Conservation (phyloP, 2,113 vertebrate genomes). For the Oxyura jamaicensis region DNA sequence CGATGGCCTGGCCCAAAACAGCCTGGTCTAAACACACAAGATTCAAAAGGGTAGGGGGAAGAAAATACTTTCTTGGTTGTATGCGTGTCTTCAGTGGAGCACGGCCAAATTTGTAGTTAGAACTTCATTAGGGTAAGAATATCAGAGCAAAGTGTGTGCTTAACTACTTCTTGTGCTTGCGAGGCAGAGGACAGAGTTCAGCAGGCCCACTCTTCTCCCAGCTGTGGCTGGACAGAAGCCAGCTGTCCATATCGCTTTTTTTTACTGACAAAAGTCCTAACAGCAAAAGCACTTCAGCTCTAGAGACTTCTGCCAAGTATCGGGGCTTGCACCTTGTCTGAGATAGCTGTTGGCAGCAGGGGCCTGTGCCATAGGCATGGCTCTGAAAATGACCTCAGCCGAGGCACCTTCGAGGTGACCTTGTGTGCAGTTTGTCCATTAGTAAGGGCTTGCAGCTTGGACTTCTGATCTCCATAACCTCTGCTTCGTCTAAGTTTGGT, state of each 20-base stretch:
- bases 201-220: constrained; percentile 15
- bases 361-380: background rate
- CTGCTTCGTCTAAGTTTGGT: constrained; percentile 31
- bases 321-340: constrained; percentile 16
- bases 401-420: background rate
- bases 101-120: constrained; percentile 31
- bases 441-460: background rate
- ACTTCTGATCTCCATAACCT: background rate
- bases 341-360: constrained; percentile 29
- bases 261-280: background rate
- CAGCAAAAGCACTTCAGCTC: constrained; percentile 1
- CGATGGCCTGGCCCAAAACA: background rate
- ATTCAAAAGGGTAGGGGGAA: background rate
- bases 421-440: background rate
- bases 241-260: background rate
- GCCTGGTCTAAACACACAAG: background rate
- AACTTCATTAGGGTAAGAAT: constrained; percentile 34
- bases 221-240: background rate
- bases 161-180: background rate
- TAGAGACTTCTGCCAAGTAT: constrained; percentile 26
- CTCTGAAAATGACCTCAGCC: background rate
- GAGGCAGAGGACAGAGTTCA: background rate
- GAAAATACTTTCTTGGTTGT: background rate
- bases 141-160: background rate
- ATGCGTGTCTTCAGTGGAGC: background rate